A percentile compares a stretch with the other conserved stretches of the same genome.
These are phyloP conservation scores for Pseudomyrmex gracilis DNA, from an alignment of 1,140 invertebrate genomes.

Conservation along the genomic window DNA sequence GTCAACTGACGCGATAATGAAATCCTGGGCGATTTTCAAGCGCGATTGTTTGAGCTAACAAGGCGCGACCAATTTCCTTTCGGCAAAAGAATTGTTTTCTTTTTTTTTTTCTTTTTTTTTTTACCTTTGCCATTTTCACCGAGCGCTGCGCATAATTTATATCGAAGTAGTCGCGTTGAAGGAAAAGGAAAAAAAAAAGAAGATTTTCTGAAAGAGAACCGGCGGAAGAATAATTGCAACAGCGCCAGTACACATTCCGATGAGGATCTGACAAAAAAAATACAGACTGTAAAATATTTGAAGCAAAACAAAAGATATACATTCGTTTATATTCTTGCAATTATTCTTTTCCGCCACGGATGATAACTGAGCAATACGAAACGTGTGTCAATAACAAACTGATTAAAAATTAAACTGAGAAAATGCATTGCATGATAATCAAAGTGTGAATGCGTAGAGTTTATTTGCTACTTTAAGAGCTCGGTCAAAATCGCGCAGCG, in stretches of 20 bases:
- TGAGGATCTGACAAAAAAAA: background rate
- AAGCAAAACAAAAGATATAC: too few relatives aligned
- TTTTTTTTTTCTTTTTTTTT: background rate
- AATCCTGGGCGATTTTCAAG: slow-evolving; percentile 47
- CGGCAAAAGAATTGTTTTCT: background rate
- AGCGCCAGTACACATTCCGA: too few relatives aligned
- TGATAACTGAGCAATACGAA: background rate
- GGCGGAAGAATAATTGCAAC: background rate
- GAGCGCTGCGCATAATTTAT: background rate
- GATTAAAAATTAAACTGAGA: background rate
- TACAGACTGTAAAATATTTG: too few relatives aligned
- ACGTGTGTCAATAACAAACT: background rate
- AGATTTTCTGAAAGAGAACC: background rate
- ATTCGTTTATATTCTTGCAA: background rate
- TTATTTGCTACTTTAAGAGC: background rate
- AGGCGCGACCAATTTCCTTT: slow-evolving; percentile 38
- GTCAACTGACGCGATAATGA: slow-evolving; percentile 55
- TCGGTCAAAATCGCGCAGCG: background rate
- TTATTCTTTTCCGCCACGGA: background rate
- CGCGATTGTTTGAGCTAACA: slow-evolving; percentile 49
- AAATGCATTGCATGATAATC: background rate
- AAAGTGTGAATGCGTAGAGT: slow-evolving; percentile 8
- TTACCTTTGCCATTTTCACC: background rate
- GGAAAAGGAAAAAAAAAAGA: too few relatives aligned
- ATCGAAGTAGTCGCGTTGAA: background rate